Evolutionary conservation across 2,797 vertebrate genomes (phyloP).

Genomic region (Hirundo rustica): DNA sequence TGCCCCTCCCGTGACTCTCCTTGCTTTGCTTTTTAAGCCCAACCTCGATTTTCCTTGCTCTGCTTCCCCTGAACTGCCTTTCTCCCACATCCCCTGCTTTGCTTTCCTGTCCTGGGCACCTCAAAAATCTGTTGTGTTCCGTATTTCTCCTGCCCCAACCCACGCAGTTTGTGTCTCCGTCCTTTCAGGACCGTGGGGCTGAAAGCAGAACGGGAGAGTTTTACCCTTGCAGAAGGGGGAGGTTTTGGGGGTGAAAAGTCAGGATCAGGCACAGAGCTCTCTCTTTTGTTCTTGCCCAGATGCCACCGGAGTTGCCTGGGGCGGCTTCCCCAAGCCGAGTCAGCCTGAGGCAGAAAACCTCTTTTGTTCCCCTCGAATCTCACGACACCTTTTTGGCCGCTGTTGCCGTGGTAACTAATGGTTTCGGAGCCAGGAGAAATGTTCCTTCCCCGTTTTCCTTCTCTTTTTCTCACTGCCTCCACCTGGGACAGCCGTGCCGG

Average conservation of each 20-base stretch:
- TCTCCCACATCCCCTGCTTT: background rate
- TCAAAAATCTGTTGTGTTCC: background rate
- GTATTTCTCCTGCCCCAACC: background rate
- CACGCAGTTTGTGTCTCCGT: rapidly evolving
- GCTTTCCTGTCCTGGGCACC: background rate
- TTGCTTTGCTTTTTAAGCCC: no score
- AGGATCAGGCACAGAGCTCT: background rate
- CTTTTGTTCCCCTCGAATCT: background rate
- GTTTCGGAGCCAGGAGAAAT: background rate
- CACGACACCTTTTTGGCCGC: background rate
- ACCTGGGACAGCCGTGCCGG: background rate
- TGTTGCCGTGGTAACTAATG: background rate
- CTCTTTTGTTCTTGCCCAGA: background rate
- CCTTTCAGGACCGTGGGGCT: background rate
- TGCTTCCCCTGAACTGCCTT: background rate
- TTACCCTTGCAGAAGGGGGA: no score
- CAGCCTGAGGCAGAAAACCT: background rate
- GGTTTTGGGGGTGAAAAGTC: background rate
- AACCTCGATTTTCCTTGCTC: background rate
- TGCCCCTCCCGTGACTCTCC: background rate
- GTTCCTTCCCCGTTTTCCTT: background rate
- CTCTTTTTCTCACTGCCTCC: background rate
- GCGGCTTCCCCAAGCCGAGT: background rate
- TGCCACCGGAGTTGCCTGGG: background rate
- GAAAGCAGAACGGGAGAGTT: background rate